phyloP scores from a whole-genome alignment of 2,113 vertebrate genomes.

The Chroicocephalus ridibundus region DNA sequence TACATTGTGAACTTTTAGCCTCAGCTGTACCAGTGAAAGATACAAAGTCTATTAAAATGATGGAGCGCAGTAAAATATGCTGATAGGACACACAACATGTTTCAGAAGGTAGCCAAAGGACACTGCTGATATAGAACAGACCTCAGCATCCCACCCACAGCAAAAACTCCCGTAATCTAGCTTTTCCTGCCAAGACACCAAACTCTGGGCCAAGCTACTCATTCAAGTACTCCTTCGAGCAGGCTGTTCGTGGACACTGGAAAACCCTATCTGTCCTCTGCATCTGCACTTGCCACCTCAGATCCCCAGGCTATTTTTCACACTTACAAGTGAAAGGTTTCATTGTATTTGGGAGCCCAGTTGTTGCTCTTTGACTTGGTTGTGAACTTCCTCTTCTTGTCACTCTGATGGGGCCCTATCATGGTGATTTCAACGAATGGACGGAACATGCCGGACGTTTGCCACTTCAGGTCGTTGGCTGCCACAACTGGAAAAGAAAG shows the following conservation, averaged over 20 bases:
- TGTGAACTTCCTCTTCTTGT: slow-evolving; percentile 96
- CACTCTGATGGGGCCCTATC: slow-evolving; percentile 94
- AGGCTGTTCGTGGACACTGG: neutral
- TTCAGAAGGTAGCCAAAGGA: neutral
- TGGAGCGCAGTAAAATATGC: neutral
- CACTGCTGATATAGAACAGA: neutral
- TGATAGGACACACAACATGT: accelerated
- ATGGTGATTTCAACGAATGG: slow-evolving; percentile 94
- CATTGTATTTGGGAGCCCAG: slow-evolving; percentile 98
- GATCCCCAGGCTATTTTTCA: neutral
- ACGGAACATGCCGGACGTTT: slow-evolving; percentile 96
- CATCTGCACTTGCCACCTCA: neutral
- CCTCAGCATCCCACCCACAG: neutral
- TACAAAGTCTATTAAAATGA: neutral
- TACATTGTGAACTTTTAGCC: neutral
- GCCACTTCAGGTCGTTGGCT: slow-evolving; percentile 95
- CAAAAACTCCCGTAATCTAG: neutral
- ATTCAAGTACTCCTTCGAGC: neutral
- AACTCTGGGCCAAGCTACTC: neutral
- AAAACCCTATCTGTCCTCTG: neutral
- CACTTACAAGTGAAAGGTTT: slow-evolving; percentile 96
- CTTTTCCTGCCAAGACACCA: neutral
- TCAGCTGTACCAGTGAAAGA: neutral
- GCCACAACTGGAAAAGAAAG: slow-evolving; percentile 83
- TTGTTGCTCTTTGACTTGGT: slow-evolving; percentile 99